These are phyloP conservation scores for Rhinichthys osculus DNA, from an alignment of 2,797 vertebrate species.

Conservation along the genomic window DNA sequence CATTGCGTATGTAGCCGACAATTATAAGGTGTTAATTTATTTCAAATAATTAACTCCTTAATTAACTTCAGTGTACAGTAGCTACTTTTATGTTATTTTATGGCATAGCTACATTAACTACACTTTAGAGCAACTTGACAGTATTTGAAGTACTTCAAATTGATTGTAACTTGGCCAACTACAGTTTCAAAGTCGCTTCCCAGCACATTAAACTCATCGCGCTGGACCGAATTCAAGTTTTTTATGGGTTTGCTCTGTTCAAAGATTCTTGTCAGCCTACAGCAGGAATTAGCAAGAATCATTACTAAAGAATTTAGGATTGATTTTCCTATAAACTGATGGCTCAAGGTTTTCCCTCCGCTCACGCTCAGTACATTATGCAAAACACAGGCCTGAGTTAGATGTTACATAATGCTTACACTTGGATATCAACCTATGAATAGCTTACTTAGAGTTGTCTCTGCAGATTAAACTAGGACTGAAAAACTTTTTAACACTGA, in stretches of 20 bases:
- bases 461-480: neutral
- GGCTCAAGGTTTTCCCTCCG: neutral
- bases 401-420: no score
- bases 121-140: neutral
- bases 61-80: neutral
- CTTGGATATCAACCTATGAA: neutral
- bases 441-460: neutral
- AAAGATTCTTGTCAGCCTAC: neutral
- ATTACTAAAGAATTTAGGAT: conserved; percentile 12
- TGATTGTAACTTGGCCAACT: neutral
- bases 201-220: neutral
- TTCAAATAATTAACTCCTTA: neutral
- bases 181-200: neutral
- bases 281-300: conserved; percentile 14
- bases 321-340: neutral
- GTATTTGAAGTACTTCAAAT: neutral
- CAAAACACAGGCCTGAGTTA: conserved; percentile 4
- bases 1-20: neutral
- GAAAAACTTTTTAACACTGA: neutral
- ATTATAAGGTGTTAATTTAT: neutral
- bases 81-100: neutral
- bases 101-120: neutral
- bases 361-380: neutral
- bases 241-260: neutral
- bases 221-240: neutral